phyloP scores from a whole-genome alignment of 2,888 invertebrate species.

The Ceratothoa steindachneri region DNA sequence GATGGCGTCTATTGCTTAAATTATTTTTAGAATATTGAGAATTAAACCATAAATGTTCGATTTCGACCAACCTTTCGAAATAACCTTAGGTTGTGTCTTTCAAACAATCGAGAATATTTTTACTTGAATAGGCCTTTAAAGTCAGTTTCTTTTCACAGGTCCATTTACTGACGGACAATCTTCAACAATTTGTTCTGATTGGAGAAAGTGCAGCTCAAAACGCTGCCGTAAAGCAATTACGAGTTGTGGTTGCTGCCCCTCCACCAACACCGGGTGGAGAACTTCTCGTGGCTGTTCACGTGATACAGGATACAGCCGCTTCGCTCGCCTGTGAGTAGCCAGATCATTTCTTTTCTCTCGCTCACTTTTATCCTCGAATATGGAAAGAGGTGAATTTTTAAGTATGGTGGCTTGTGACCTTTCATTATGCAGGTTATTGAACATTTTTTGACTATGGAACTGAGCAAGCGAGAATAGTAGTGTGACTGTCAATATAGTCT shows the following conservation, averaged over 20 bases:
- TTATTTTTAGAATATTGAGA: too few relatives aligned
- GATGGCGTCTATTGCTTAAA: too few relatives aligned
- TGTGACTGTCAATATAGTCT: too few relatives aligned
- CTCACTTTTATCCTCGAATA: background rate
- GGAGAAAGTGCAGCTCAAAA: constrained; percentile 61
- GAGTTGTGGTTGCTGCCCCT: constrained; percentile 80
- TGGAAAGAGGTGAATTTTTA: background rate
- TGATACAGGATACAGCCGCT: constrained; percentile 86
- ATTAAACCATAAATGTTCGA: too few relatives aligned
- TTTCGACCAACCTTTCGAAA: too few relatives aligned
- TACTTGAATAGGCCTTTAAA: too few relatives aligned
- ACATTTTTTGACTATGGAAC: too few relatives aligned
- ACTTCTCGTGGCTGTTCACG: constrained; percentile 80
- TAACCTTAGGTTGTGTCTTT: background rate
- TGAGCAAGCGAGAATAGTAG: too few relatives aligned
- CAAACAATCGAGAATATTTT: too few relatives aligned
- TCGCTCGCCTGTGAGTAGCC: constrained; percentile 62
- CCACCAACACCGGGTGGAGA: constrained; percentile 63
- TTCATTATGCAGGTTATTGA: too few relatives aligned
- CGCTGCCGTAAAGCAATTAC: constrained; percentile 74
- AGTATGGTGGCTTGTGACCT: background rate
- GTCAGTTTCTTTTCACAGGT: constrained; percentile 28
- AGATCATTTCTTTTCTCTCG: too few relatives aligned
- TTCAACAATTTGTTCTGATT: constrained; percentile 83
- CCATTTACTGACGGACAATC: constrained; percentile 77